Base-by-base conservation (phyloP, 2,888 invertebrate genomes). In the Callyntrura guangdongensis region DNA sequence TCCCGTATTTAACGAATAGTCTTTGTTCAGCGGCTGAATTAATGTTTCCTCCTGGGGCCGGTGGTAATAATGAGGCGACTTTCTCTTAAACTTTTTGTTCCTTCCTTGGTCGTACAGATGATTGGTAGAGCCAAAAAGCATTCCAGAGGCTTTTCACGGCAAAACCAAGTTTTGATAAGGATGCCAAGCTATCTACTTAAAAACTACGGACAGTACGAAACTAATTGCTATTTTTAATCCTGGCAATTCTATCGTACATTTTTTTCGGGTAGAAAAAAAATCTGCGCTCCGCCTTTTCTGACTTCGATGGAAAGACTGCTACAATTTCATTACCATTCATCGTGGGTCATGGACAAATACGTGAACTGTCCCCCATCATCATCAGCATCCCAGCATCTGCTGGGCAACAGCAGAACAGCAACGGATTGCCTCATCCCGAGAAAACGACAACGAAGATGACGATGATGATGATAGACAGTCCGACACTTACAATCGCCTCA, bases 181-280 rank as follows among this genome's bases (percentile, higher is more conserved):
- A n/a, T n/a, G n/a, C n/a, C n/a, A n/a, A 56, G 47, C 17, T 72
- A 69, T 47, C 6, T 47, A 47, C 11, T 8, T 47, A 47, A 47
- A 47, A 11, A n/a, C n/a, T n/a, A 53, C 47, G 17, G 8, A 0
- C n/a, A 3, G 84, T 74, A 91, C 91, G 91, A 91, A 91, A 91
- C 83, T 91, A 91, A 91, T 87, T 91, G 84, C 88, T 36, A 12
- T 69, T 12, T 49, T 45, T 53, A 53, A 69, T 0, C 56, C 56
- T 82, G 0, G 77, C 90, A 91, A 87, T 84, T 87, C 91, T 91
- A 91, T 91, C 91, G 91, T 79, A 82, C 91, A 83, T 87, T 1
- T n/a, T 45, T 20, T 9, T 36, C 36, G 72, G 72, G 72, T 47
- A 72, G 17, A 25, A 20, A 36, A 17, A 25, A 67, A 47, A 36